Conservation (phyloP, 2,888 invertebrate species). For the Oxyteleia sp. region DNA sequence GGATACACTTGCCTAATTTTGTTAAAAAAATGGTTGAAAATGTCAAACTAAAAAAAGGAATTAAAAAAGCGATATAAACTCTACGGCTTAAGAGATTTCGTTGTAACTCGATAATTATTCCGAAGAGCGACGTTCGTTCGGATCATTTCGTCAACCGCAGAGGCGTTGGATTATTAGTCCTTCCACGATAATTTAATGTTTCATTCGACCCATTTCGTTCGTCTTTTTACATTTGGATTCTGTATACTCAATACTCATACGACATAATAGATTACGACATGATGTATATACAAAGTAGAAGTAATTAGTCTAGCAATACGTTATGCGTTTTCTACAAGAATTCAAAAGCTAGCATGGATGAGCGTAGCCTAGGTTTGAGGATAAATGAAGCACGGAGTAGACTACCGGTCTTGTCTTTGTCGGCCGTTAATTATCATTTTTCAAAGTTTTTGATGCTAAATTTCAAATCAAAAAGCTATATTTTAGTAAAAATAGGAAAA, state of each 20-base stretch:
- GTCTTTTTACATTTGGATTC: slow-evolving; percentile 31
- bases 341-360: slow-evolving; percentile 26
- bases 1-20: slow-evolving; percentile 20
- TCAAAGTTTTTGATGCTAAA: slow-evolving; percentile 5
- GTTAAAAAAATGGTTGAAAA: slow-evolving; percentile 40
- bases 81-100: slow-evolving; percentile 49
- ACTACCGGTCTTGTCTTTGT: slow-evolving; percentile 14
- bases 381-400: slow-evolving; percentile 44
- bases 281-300: slow-evolving; percentile 51
- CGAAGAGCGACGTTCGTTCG: not conserved
- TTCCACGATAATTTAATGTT: slow-evolving; percentile 20
- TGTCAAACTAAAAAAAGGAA: slow-evolving; percentile 30
- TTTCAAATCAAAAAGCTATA: slow-evolving; percentile 17
- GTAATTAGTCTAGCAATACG: slow-evolving; percentile 37
- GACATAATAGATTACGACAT: slow-evolving; percentile 35
- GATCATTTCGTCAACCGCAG: slow-evolving; percentile 1
- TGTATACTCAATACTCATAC: slow-evolving; percentile 56
- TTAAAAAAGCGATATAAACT: not conserved
- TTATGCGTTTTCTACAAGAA: slow-evolving; percentile 50
- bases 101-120: slow-evolving; percentile 42
- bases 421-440: slow-evolving; percentile 8
- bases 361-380: slow-evolving; percentile 22
- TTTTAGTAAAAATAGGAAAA: slow-evolving; percentile 25
- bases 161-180: slow-evolving; percentile 13
- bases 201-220: slow-evolving; percentile 21